These are phyloP conservation scores for Glaucomys volans DNA, from an alignment of 2,113 vertebrate genomes.

Conservation along the genomic window DNA sequence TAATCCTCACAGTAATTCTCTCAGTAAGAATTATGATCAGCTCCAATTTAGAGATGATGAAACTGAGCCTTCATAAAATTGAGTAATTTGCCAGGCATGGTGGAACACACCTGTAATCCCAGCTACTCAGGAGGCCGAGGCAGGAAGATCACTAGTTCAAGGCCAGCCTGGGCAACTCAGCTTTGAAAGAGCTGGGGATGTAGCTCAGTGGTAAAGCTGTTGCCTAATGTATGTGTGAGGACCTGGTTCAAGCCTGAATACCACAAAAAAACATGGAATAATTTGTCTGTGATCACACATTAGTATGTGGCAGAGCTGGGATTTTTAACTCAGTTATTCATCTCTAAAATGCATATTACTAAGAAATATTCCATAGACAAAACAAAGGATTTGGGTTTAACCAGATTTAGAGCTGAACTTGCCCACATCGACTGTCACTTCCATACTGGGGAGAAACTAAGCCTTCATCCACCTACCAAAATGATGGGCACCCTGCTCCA, in stretches of 20 bases:
- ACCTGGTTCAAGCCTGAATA: too few relatives aligned
- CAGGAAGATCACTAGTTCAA: not conserved
- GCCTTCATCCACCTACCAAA: not conserved
- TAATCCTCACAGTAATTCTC: not conserved
- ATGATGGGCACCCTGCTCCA: not conserved
- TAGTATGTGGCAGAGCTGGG: not conserved
- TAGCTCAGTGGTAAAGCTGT: not conserved
- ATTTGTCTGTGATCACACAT: not conserved
- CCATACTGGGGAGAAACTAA: not conserved
- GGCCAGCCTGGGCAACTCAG: not conserved
- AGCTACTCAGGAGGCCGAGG: not conserved
- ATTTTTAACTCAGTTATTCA: not conserved
- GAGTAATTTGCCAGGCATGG: not conserved
- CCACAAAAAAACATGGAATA: too few relatives aligned
- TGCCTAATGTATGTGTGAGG: not conserved
- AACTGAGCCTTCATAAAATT: not conserved
- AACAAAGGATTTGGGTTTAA: not conserved
- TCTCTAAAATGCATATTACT: not conserved
- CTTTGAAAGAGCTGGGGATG: not conserved
- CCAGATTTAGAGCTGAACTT: not conserved
- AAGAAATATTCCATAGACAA: not conserved
- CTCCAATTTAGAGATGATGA: not conserved
- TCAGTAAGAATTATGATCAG: not conserved
- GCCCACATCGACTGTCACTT: not conserved
- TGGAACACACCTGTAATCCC: not conserved